These are phyloP conservation scores for Nephila pilipes DNA, from an alignment of 1,140 invertebrate genomes.

Conservation along the genomic window DNA sequence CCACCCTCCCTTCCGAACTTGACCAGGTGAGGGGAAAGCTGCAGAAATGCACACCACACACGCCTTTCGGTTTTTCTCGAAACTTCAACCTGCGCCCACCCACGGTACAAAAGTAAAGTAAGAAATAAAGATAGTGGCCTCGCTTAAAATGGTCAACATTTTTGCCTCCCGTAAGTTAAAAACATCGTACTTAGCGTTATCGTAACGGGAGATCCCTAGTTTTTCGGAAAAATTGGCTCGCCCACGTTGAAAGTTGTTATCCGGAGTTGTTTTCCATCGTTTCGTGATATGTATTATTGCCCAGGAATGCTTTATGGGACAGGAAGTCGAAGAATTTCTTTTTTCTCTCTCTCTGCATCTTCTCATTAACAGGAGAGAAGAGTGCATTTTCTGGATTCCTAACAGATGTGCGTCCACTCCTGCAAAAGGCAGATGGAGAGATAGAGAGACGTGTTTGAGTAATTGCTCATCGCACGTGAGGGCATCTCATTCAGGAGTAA, in stretches of 20 bases:
- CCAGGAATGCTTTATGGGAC: conserved; percentile 57
- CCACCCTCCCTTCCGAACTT: neutral
- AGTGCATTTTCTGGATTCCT: neutral
- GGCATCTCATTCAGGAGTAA: neutral
- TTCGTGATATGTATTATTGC: conserved; percentile 49
- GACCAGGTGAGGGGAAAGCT: conserved; percentile 19
- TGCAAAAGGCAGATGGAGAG: neutral
- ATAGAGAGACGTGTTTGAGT: neutral
- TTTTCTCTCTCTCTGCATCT: neutral
- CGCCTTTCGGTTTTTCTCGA: conserved; percentile 23
- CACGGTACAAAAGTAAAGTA: conserved; percentile 46
- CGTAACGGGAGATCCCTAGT: neutral
- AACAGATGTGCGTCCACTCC: neutral
- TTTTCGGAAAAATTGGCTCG: conserved; percentile 46
- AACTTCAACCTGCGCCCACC: conserved; percentile 47
- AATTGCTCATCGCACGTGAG: neutral
- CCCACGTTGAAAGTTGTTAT: conserved; percentile 43
- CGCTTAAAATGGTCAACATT: conserved; percentile 39
- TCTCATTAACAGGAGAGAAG: neutral
- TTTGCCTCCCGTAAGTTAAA: neutral
- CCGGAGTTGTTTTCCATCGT: conserved; percentile 9
- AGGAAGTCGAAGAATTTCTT: conserved; percentile 45
- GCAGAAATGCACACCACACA: no score
- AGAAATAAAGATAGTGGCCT: conserved; percentile 32
- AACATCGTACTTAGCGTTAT: conserved; percentile 68